A percentile compares a stretch with the other conserved stretches of the same genome.
phyloP scores from a whole-genome alignment of 2,888 invertebrate genomes.

The Torymus tubicola region DNA sequence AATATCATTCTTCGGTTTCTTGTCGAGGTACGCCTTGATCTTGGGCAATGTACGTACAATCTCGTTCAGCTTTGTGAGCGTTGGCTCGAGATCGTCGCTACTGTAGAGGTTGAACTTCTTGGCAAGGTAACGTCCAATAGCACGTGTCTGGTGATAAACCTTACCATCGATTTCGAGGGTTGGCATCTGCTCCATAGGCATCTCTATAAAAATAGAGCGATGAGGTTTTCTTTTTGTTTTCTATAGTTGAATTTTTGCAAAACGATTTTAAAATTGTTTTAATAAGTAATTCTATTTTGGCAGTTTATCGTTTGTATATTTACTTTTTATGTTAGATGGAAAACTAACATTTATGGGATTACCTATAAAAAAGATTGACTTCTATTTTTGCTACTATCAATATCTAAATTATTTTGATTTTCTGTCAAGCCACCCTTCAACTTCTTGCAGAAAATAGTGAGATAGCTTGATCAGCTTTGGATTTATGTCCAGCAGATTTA shows the following conservation, averaged over 20 bases:
- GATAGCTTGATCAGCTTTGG: not conserved
- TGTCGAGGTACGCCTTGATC: conserved; percentile 75
- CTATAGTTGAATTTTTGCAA: too few relatives aligned
- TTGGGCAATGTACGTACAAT: conserved; percentile 73
- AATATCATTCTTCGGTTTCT: conserved; percentile 66
- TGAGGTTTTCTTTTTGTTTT: too few relatives aligned
- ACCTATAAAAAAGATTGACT: too few relatives aligned
- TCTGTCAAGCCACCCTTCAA: conserved; percentile 5
- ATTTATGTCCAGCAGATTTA: conserved; percentile 13
- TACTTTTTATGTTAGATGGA: too few relatives aligned
- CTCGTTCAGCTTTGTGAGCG: conserved; percentile 74
- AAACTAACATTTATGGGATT: too few relatives aligned
- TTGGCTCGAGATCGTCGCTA: conserved; percentile 76
- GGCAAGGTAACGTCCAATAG: conserved; percentile 79
- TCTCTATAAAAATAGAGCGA: conserved; percentile 61
- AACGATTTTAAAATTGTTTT: too few relatives aligned
- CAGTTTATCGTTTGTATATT: too few relatives aligned
- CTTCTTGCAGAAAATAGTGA: conserved; percentile 23
- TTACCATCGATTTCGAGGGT: conserved; percentile 77
- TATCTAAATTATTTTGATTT: not conserved
- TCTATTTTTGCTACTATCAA: not conserved
- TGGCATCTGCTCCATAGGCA: conserved; percentile 77
- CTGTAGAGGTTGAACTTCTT: conserved; percentile 77
- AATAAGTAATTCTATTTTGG: too few relatives aligned
- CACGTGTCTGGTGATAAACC: conserved; percentile 75